Base-by-base conservation (phyloP, 2,113 vertebrate species). In the Bambusicola thoracicus region DNA sequence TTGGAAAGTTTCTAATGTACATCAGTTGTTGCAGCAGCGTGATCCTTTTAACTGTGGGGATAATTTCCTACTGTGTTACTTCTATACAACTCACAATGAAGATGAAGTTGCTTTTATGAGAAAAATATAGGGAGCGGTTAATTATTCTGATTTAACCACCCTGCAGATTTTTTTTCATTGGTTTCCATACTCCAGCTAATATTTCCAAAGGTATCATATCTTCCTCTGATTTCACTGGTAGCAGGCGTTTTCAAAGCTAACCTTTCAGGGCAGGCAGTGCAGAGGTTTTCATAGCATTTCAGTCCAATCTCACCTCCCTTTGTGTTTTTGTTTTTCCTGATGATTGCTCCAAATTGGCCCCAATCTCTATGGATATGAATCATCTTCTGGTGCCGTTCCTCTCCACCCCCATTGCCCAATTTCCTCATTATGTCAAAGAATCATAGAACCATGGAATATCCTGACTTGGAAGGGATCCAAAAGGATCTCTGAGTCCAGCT, bases 121-220 rank as follows among this genome's bases (percentile, higher is more conserved):
- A 65, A 82, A 38, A 87, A 75, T 11, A 30, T 4, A 62, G 19
- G 32, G 9, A 82, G 34, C 29, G 41, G 21, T 27, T 79, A 48
- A 76, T 81, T 91, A 27, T 44, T 25, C 25, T 53, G 55, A 53
- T 83, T n/a, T 92, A 80, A 22, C 32, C 53, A 90, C 40, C n/a
- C 58, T 94, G 79, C 79, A 94, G 82, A 11, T 93, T 74, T 36
- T 89, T 89, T 67, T 70, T 44, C 34, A 78, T 67, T 78, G 85
- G 61, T 91, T 94, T 85, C 65, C 67, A 59, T 74, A 87, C 74
- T 66, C 41, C 38, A 92, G 91, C 41, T 70, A 81, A 8, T 38
- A 73, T 76, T 89, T 85, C 0, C 68, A 77, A 75, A 85, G 75
- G 34, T 18, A 19, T 89, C 5, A 34, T 56, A 43, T 61, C 13